Percentiles rank a stretch among this genome's conserved stretches.
These are phyloP conservation scores for Brachylomia viminalis DNA, from an alignment of 2,888 invertebrate genomes.

Conservation along the genomic window DNA sequence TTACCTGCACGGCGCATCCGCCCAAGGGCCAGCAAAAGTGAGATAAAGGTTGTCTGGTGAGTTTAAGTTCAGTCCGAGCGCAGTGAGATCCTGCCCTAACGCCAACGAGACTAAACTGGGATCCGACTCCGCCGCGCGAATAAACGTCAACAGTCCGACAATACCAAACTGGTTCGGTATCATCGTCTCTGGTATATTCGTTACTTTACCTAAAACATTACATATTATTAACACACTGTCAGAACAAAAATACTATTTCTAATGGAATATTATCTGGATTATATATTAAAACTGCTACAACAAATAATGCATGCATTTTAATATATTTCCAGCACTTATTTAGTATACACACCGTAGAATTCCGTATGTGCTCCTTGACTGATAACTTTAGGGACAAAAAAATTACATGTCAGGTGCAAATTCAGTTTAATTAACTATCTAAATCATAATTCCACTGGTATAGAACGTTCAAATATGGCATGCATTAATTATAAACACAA, in stretches of 20 bases:
- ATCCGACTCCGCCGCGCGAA: conserved; percentile 99
- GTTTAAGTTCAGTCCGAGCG: conserved; percentile 99
- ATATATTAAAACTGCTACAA: conserved; percentile 71
- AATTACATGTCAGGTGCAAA: conserved; percentile 73
- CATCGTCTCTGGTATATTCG: conserved; percentile 99
- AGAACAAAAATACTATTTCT: conserved; percentile 52
- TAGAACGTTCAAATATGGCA: conserved; percentile 48
- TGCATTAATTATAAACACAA: conserved; percentile 51
- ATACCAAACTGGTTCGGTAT: conserved; percentile 99
- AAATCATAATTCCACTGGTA: conserved; percentile 58
- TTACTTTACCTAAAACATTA: conserved; percentile 95
- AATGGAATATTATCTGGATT: conserved; percentile 61
- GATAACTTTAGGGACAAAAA: conserved; percentile 84
- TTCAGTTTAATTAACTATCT: conserved; percentile 61
- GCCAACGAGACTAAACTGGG: conserved; percentile 99
- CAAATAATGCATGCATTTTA: conserved; percentile 66
- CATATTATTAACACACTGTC: conserved; percentile 40
- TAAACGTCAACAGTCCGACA: conserved; percentile 99
- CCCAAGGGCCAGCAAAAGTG: conserved; percentile 99
- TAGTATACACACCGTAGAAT: conserved; percentile 85
- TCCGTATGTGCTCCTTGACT: conserved; percentile 86
- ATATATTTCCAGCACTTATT: conserved; percentile 66
- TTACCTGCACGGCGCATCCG: conserved; percentile 97
- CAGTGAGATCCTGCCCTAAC: conserved; percentile 99
- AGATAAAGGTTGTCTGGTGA: conserved; percentile 99